Conservation (phyloP, 2,113 vertebrate genomes). For the Hippoglossus stenolepis region DNA sequence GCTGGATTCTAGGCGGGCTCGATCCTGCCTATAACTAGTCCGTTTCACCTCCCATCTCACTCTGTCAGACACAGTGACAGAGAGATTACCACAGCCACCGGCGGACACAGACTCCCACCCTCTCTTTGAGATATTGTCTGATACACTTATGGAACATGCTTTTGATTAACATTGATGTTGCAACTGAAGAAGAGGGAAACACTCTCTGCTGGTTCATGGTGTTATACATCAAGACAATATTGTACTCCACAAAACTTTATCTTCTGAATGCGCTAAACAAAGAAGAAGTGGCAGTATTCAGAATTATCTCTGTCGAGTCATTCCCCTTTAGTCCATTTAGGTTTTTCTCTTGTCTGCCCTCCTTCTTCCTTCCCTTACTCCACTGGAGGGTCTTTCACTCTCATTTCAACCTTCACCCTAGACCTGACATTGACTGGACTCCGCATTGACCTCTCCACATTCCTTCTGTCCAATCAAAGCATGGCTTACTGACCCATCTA, state of each 20-base stretch:
- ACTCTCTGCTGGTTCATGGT: not conserved
- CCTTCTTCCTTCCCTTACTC: slow-evolving; percentile 19
- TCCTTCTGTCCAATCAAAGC: slow-evolving; percentile 54
- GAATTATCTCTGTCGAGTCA: not conserved
- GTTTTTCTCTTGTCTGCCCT: not conserved
- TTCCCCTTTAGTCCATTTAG: not conserved
- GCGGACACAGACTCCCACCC: slow-evolving; percentile 13
- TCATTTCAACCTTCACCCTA: slow-evolving; percentile 38
- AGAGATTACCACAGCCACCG: slow-evolving; percentile 26
- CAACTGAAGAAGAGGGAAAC: slow-evolving; percentile 34
- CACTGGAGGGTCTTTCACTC: slow-evolving; percentile 4
- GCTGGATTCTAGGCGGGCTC: slow-evolving; percentile 50
- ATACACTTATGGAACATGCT: slow-evolving; percentile 8
- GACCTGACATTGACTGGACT: slow-evolving; percentile 47
- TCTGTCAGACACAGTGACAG: slow-evolving; percentile 49
- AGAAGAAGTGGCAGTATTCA: not conserved
- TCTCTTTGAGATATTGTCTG: slow-evolving; percentile 25
- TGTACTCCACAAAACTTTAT: not conserved
- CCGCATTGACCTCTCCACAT: slow-evolving; percentile 35
- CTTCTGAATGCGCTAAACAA: not conserved
- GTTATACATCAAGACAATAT: not conserved
- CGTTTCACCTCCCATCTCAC: slow-evolving; percentile 48
- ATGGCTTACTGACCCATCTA: slow-evolving; percentile 54
- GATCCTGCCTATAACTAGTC: slow-evolving; percentile 44
- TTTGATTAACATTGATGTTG: slow-evolving; percentile 61